A percentile compares a stretch with the other conserved stretches of the same genome.
Evolutionary conservation across 2,797 vertebrate genomes (phyloP).

Genomic region (Phalanger gymnotis): DNA sequence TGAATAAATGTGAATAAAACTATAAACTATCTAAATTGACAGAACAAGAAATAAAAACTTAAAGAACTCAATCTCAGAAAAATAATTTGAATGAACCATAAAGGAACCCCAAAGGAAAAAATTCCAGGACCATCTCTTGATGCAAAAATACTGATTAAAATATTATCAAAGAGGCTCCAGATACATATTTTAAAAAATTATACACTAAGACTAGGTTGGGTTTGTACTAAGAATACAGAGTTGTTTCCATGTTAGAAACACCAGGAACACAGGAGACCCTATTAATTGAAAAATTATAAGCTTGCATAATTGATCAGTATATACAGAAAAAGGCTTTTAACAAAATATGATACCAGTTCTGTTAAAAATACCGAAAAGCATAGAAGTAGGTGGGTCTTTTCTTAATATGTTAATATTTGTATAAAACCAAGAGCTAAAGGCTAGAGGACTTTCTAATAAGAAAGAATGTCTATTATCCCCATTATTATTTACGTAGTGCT

Average conservation of each 20-base stretch:
- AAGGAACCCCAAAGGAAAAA: not conserved
- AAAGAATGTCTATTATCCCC: not conserved
- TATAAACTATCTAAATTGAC: not conserved
- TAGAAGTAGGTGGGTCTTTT: not conserved
- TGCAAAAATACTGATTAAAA: not conserved
- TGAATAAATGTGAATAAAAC: not conserved
- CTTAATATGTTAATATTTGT: not conserved
- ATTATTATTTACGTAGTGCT: not conserved
- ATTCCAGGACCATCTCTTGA: not conserved
- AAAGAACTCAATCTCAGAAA: not conserved
- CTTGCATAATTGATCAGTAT: not conserved
- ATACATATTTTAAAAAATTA: not conserved
- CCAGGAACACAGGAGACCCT: not conserved
- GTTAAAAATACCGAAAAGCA: not conserved
- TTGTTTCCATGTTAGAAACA: not conserved
- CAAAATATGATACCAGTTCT: not conserved
- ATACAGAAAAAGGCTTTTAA: not conserved
- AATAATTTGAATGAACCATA: not conserved
- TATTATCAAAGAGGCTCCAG: not conserved
- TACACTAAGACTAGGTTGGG: not conserved
- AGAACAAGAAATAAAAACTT: not conserved
- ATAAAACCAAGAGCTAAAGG: not conserved
- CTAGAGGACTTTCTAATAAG: not conserved
- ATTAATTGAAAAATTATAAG: not conserved
- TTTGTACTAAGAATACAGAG: not conserved